A percentile compares a stretch with the other conserved stretches of the same genome.
phyloP scores from a whole-genome alignment of 2,888 invertebrate genomes.

The Mimachlamys varia region DNA sequence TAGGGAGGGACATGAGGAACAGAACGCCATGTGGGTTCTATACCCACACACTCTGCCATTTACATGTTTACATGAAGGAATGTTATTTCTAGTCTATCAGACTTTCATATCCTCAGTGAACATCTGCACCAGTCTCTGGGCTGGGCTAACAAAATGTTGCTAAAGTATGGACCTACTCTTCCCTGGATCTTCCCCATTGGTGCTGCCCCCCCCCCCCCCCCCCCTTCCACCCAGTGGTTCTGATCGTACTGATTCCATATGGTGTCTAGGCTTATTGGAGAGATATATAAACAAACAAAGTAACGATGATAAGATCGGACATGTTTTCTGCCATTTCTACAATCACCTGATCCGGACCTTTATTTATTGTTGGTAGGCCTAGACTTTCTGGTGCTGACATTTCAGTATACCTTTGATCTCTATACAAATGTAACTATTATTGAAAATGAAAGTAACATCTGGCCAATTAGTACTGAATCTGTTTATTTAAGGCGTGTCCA shows the following conservation, averaged over 20 bases:
- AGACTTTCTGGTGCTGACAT: not conserved
- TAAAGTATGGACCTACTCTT: too few relatives aligned
- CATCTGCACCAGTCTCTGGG: not conserved
- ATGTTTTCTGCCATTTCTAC: not conserved
- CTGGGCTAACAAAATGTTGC: not conserved
- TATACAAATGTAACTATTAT: not conserved
- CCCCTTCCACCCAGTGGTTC: not conserved
- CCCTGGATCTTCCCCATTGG: too few relatives aligned
- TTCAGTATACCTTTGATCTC: not conserved
- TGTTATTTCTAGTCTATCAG: conserved; percentile 14
- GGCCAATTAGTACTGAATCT: too few relatives aligned
- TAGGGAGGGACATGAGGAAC: not conserved
- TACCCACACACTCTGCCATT: not conserved
- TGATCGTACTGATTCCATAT: not conserved
- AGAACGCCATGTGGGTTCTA: not conserved
- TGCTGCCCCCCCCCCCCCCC: not conserved
- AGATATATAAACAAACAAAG: conserved; percentile 23
- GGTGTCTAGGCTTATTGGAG: not conserved
- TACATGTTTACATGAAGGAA: conserved; percentile 20
- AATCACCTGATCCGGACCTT: not conserved
- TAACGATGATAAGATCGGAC: not conserved
- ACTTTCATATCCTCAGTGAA: not conserved
- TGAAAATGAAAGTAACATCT: not conserved
- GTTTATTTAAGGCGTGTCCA: too few relatives aligned
- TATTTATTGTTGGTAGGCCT: not conserved